Conservation (phyloP, 2,113 vertebrate genomes). For the Myotis yumanensis region DNA sequence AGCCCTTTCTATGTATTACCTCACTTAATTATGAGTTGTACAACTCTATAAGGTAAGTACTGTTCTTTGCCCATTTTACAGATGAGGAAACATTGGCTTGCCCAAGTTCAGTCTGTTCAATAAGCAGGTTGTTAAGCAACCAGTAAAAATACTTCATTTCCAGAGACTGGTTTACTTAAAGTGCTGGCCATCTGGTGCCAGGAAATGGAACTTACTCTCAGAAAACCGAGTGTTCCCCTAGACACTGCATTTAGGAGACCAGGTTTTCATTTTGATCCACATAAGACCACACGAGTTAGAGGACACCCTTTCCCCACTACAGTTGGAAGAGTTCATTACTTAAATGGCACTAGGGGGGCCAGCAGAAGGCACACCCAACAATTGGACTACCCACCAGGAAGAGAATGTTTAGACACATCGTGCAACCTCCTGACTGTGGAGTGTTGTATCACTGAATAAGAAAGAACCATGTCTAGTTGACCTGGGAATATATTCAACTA, state of each 20-base stretch:
- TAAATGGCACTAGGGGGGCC: rapidly evolving
- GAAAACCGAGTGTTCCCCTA: neutral
- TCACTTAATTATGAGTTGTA: slow-evolving; percentile 1
- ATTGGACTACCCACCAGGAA: neutral
- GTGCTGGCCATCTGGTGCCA: neutral
- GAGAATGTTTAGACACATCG: neutral
- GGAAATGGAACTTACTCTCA: neutral
- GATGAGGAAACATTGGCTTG: neutral
- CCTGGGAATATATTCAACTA: neutral
- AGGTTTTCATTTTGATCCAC: slow-evolving; percentile 2
- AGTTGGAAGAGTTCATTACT: neutral
- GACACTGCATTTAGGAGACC: neutral
- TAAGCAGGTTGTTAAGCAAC: neutral
- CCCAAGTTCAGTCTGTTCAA: neutral
- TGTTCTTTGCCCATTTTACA: neutral
- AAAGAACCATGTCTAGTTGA: neutral
- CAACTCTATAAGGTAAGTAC: neutral
- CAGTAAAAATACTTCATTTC: neutral
- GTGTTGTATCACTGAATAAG: neutral
- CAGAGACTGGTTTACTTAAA: neutral
- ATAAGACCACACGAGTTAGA: neutral
- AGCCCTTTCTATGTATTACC: neutral
- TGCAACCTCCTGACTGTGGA: rapidly evolving
- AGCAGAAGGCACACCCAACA: neutral
- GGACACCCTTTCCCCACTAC: rapidly evolving